Base-by-base conservation (phyloP, 2,888 invertebrate species). In the Biston stratarius region DNA sequence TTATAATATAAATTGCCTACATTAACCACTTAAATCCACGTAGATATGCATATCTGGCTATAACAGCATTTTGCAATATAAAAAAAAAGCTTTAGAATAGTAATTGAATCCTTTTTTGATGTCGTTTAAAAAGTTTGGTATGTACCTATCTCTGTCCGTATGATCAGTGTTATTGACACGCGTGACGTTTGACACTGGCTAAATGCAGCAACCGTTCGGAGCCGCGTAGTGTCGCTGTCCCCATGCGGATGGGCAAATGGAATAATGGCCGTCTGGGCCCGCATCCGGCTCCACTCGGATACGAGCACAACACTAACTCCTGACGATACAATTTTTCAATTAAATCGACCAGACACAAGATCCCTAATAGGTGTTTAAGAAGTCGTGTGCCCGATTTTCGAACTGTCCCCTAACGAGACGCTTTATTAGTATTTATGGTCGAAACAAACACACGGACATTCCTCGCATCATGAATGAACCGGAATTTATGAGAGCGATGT, bases 341-440 rank as follows among this genome's bases (percentile, higher is more conserved):
- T 94, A 93, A 91, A 92, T 87, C 88, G 87, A 89, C 91, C 92
- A 92, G 93, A 93, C 93, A 90, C 87, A 92, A 91, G 91, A 92
- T 91, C 91, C 91, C 90, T 93, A 94, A 93, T 94, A 92, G 93
- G 93, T 93, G 92, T 92, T 93, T 93, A 93, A 93, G 92, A 88
- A 92, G 92, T 90, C 92, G 90, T 92, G 92, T 92, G 92, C 92
- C 91, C 90, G 93, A 93, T 93, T 92, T 92, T 93, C 90, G 91
- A 92, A 88, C 86, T 88, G 91, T 89, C 91, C 88, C 87, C 83
- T 91, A 92, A 92, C 92, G 91, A 92, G 92, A 87, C 87, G 82
- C 88, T 93, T 93, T 93, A 92, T 92, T 92, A 88, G 92, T 92
- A 92, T 92, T 93, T 93, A 92, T 92, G 89, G 88, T 83, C 86